phyloP scores from a whole-genome alignment of 2,113 vertebrate genomes.

The Rynchops niger region DNA sequence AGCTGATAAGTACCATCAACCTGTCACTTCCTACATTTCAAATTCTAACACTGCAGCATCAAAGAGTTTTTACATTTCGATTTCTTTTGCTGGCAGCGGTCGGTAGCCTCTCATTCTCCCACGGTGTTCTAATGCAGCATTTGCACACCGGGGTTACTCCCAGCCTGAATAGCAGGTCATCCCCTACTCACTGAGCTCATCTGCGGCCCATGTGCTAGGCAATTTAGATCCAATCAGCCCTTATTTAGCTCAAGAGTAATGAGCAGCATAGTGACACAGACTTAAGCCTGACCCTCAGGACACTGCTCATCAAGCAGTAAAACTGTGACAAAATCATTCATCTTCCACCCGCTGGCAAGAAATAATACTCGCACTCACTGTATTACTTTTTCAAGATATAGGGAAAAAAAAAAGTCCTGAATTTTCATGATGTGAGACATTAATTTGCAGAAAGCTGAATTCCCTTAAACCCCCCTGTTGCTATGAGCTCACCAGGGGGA shows the following conservation, averaged over 20 bases:
- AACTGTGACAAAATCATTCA: slow-evolving; percentile 92
- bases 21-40: slow-evolving; percentile 89
- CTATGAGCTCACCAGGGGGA: slow-evolving; percentile 85
- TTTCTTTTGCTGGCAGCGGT: slow-evolving; percentile 86
- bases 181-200: slow-evolving; percentile 88
- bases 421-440: slow-evolving; percentile 90
- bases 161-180: slow-evolving; percentile 88
- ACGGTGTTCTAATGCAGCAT: slow-evolving; percentile 87
- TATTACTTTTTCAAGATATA: slow-evolving; percentile 87
- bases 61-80: slow-evolving; percentile 90
- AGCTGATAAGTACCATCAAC: slow-evolving; percentile 90
- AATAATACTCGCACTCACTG: slow-evolving; percentile 88
- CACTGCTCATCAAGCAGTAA: slow-evolving; percentile 90
- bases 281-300: slow-evolving; percentile 91
- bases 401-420: slow-evolving; percentile 76
- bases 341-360: slow-evolving; percentile 89
- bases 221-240: slow-evolving; percentile 91
- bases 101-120: slow-evolving; percentile 85
- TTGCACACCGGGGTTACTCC: slow-evolving; percentile 87
- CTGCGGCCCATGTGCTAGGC: slow-evolving; percentile 87
- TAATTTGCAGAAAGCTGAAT: slow-evolving; percentile 90
- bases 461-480: slow-evolving; percentile 87
- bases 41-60: slow-evolving; percentile 86
- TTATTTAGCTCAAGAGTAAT: slow-evolving; percentile 93
- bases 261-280: slow-evolving; percentile 90